These are phyloP conservation scores for Sialis lutaria DNA, from an alignment of 2,888 invertebrate species.

Conservation along the genomic window DNA sequence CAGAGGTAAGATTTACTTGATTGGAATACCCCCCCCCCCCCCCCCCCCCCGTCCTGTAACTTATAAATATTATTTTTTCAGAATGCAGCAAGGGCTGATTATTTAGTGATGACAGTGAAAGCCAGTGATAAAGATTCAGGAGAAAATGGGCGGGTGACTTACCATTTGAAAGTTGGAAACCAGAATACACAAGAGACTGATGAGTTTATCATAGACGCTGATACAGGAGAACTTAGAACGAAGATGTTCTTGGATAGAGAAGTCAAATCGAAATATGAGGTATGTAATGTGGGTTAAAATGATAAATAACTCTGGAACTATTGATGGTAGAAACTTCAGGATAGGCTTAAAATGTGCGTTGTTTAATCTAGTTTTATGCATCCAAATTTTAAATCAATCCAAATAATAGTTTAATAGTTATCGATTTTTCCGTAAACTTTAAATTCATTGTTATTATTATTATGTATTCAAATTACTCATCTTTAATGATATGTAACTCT, in stretches of 20 bases:
- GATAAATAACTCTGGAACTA: background rate
- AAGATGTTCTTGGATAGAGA: conserved; percentile 68
- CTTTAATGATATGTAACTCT: too few species aligned
- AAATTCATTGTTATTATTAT: too few species aligned
- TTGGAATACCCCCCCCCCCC: background rate
- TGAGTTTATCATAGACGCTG: conserved; percentile 63
- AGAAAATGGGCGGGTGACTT: conserved; percentile 68
- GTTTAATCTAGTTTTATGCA: background rate
- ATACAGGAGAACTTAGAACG: conserved; percentile 65
- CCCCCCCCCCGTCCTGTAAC: background rate
- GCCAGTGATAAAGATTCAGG: conserved; percentile 70
- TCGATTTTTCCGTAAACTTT: too few species aligned
- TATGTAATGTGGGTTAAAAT: conserved; percentile 15
- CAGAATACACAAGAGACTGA: conserved; percentile 61
- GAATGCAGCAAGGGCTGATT: conserved; percentile 60
- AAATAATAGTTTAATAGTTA: too few species aligned
- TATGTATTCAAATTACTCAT: too few species aligned
- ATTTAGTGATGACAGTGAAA: conserved; percentile 62
- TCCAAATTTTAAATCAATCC: too few species aligned
- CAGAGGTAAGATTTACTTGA: conserved; percentile 41
- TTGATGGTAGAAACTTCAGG: background rate
- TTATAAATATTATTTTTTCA: conserved; percentile 17
- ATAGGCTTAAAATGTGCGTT: background rate
- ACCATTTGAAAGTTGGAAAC: conserved; percentile 63
- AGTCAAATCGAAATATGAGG: conserved; percentile 43